Evolutionary conservation across 2,113 vertebrate genomes (phyloP).

Genomic region (Poeciliopsis retropinna): DNA sequence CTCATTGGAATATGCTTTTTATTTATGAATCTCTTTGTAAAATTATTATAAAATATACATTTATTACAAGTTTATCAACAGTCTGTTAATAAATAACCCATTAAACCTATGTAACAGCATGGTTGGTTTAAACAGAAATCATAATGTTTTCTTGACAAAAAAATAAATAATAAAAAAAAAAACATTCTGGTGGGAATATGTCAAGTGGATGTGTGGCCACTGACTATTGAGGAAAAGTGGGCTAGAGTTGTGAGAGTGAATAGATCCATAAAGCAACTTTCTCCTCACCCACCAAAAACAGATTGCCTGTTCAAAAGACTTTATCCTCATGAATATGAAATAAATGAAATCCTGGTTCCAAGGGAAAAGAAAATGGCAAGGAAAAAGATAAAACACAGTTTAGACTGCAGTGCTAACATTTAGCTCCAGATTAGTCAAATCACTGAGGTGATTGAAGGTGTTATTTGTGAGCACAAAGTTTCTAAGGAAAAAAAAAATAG

Average conservation of each 20-base stretch:
- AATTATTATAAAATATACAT: neutral
- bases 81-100: neutral
- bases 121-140: slow-evolving; percentile 8
- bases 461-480: too few species aligned
- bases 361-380: neutral
- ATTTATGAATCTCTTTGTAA: neutral
- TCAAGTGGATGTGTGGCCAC: neutral
- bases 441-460: too few species aligned
- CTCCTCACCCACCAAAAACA: neutral
- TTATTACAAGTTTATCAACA: neutral
- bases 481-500: too few species aligned
- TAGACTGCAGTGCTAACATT: neutral
- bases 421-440: neutral
- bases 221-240: neutral
- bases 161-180: neutral
- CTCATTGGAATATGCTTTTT: neutral
- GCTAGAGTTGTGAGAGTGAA: neutral
- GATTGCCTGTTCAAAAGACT: neutral
- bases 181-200: neutral
- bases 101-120: neutral
- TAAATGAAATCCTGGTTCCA: neutral
- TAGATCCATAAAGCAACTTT: neutral
- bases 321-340: neutral
- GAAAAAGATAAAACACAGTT: neutral
- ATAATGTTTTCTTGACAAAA: neutral